Percentiles rank a stretch among this genome's conserved stretches.
These are phyloP conservation scores for Hemistola chrysoprasaria DNA, from an alignment of 2,888 invertebrate genomes.

Conservation along the genomic window DNA sequence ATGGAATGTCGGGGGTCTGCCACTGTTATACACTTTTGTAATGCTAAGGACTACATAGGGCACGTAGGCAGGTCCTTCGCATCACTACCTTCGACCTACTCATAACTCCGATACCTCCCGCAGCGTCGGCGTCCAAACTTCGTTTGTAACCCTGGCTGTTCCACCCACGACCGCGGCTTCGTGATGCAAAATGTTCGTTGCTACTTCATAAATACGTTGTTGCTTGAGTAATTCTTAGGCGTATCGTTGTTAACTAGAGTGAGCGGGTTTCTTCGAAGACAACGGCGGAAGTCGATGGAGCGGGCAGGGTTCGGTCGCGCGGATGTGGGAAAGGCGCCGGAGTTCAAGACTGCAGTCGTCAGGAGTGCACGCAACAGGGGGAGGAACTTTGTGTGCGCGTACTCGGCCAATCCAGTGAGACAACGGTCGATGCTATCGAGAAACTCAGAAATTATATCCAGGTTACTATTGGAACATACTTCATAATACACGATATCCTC, in stretches of 20 bases:
- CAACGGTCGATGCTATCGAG: constrained; percentile 56
- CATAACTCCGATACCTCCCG: no score
- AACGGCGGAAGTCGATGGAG: constrained; percentile 38
- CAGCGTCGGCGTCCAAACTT: no score
- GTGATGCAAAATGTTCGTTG: no score
- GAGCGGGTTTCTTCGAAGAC: constrained; percentile 43
- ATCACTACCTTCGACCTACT: no score
- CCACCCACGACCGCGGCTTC: no score
- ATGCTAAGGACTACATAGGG: no score
- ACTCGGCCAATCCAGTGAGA: constrained; percentile 51
- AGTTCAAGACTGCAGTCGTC: constrained; percentile 7
- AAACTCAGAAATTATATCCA: constrained; percentile 57
- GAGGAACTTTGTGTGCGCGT: constrained; percentile 42
- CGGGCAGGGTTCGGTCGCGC: constrained; percentile 26
- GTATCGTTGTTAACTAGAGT: constrained; percentile 64
- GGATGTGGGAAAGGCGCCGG: constrained; percentile 13
- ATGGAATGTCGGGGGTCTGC: no score
- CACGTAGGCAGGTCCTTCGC: no score
- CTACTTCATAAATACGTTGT: constrained; percentile 18
- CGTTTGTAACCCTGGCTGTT: no score
- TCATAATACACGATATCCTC: no score
- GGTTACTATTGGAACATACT: constrained; percentile 35
- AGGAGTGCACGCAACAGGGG: constrained; percentile 5
- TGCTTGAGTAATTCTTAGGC: constrained; percentile 42
- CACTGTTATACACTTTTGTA: no score